These are phyloP conservation scores for Coracias cyanogaster DNA, from an alignment of 2,797 vertebrate genomes.

Conservation along the genomic window DNA sequence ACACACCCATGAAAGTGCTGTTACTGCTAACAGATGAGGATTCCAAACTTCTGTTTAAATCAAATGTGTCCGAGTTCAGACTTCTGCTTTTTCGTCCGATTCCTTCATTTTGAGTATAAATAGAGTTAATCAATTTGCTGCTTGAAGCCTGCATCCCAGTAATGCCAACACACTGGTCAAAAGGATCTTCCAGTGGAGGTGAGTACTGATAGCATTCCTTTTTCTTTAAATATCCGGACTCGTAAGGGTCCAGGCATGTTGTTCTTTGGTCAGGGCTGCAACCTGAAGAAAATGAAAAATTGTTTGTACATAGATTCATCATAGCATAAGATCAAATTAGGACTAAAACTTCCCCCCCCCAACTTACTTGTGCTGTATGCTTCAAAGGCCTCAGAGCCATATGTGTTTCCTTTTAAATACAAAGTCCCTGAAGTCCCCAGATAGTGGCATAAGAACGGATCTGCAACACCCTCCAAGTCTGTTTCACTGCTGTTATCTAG, in stretches of 20 bases:
- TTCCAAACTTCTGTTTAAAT: conserved; percentile 78
- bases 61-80: conserved; percentile 75
- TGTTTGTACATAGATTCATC: neutral
- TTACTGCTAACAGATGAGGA: conserved; percentile 41
- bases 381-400: conserved; percentile 83
- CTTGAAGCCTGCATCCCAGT: conserved; percentile 53
- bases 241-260: conserved; percentile 78
- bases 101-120: conserved; percentile 76
- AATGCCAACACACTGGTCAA: conserved; percentile 72
- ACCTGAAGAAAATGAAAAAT: conserved; percentile 70
- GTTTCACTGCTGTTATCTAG: conserved; percentile 90
- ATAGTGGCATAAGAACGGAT: conserved; percentile 90
- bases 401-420: conserved; percentile 83
- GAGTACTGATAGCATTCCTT: conserved; percentile 79
- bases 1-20: conserved; percentile 91
- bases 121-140: conserved; percentile 60
- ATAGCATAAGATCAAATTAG: neutral
- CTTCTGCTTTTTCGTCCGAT: conserved; percentile 69
- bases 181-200: conserved; percentile 80
- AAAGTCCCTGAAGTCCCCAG: conserved; percentile 83
- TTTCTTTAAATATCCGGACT: conserved; percentile 80
- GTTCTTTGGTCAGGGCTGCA: conserved; percentile 81
- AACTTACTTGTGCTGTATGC: conserved; percentile 82
- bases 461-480: conserved; percentile 87
- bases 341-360: neutral